Percentiles rank a stretch among this genome's conserved stretches.
Conservation (phyloP, 2,888 invertebrate genomes). For the Embidobia sp. region DNA sequence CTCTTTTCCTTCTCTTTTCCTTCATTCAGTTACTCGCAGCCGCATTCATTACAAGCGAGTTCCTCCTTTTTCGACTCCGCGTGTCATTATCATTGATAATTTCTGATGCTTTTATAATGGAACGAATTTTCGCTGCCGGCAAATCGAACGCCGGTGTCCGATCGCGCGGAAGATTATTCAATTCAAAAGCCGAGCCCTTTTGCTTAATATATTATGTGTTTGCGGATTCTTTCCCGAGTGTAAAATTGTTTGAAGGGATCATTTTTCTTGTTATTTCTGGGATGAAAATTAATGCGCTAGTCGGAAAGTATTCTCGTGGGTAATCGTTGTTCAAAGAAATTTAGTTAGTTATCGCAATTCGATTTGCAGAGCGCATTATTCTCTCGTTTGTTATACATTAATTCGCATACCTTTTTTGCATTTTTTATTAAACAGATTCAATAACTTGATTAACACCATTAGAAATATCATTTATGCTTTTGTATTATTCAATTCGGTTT, state of each 20-base stretch:
- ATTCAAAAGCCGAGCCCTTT: not conserved
- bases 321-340: no score
- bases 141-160: not conserved
- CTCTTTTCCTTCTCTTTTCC: conserved; percentile 10
- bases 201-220: not conserved
- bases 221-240: not conserved
- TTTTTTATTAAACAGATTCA: no score
- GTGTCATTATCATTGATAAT: conserved; percentile 40
- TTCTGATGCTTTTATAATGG: conserved; percentile 29
- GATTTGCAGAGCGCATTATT: no score
- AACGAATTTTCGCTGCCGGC: not conserved
- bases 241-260: not conserved
- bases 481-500: no score
- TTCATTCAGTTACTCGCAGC: conserved; percentile 17
- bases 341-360: no score
- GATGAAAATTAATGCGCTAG: no score
- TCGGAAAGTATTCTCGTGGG: no score
- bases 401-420: no score
- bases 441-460: no score
- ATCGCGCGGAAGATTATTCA: conserved; percentile 16
- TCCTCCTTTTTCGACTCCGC: conserved; percentile 8
- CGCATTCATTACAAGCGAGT: conserved; percentile 13
- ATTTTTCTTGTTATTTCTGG: no score
- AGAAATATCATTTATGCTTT: no score
- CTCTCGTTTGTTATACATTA: no score